These are phyloP conservation scores for Pyxicephalus adspersus DNA, from an alignment of 2,113 vertebrate genomes.

Conservation along the genomic window DNA sequence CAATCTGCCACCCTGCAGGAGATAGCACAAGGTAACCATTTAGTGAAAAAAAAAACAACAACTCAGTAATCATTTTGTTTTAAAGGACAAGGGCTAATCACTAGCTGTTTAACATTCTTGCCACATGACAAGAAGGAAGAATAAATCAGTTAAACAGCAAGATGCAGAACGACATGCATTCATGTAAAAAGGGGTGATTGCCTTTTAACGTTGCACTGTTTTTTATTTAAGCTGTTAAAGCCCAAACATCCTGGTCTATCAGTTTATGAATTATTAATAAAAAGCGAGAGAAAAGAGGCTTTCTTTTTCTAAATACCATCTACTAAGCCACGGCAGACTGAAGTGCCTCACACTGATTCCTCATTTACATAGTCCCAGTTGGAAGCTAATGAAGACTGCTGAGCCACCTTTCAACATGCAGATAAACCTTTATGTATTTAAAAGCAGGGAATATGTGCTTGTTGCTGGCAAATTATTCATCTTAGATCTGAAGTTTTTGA, in stretches of 20 bases:
- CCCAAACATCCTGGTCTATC: constrained; percentile 84
- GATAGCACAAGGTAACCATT: constrained; percentile 72
- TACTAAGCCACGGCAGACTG: constrained; percentile 79
- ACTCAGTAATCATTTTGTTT: constrained; percentile 73
- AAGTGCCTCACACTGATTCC: constrained; percentile 82
- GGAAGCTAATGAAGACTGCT: constrained; percentile 88
- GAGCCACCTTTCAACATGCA: constrained; percentile 85
- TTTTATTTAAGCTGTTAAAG: constrained; percentile 76
- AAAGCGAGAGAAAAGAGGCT: constrained; percentile 73
- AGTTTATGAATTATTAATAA: constrained; percentile 87
- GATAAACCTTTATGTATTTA: constrained; percentile 87
- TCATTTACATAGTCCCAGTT: constrained; percentile 87
- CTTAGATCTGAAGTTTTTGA: constrained; percentile 85
- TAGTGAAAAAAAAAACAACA: constrained; percentile 81
- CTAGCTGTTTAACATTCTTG: constrained; percentile 79
- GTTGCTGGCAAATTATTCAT: constrained; percentile 87
- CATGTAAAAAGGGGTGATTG: constrained; percentile 82
- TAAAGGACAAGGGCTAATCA: constrained; percentile 84
- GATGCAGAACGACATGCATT: constrained; percentile 80
- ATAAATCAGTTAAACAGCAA: constrained; percentile 81
- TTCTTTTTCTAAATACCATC: constrained; percentile 82
- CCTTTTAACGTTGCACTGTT: constrained; percentile 70
- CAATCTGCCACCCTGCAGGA: constrained; percentile 67
- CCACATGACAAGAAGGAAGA: constrained; percentile 72
- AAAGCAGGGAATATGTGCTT: constrained; percentile 83